Evolutionary conservation across 2,888 invertebrate species (phyloP).

Genomic region (Schizotus pectinicornis): DNA sequence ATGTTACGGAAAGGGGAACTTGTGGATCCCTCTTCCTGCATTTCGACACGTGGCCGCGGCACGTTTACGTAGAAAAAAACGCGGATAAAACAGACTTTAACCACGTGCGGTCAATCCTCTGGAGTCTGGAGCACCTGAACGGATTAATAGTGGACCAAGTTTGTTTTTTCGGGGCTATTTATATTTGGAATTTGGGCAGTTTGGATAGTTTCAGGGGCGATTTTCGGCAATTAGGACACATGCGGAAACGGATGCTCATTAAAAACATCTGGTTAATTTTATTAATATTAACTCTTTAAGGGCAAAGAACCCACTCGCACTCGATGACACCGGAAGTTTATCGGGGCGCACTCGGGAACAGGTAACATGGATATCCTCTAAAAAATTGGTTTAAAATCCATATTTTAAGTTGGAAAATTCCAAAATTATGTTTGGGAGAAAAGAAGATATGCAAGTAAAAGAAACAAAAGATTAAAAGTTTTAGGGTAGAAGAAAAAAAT

Average conservation of each 20-base stretch:
- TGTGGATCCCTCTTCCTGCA: slow-evolving; percentile 41
- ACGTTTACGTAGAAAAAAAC: slow-evolving; percentile 2
- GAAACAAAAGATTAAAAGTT: too few relatives aligned
- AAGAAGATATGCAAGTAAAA: too few relatives aligned
- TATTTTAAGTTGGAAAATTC: too few relatives aligned
- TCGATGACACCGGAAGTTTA: slow-evolving; percentile 24
- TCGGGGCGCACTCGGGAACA: slow-evolving; percentile 8
- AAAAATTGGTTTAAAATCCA: too few relatives aligned
- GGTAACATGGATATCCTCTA: not conserved
- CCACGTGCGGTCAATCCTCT: slow-evolving; percentile 3
- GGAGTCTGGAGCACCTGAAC: too few relatives aligned
- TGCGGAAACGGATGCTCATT: slow-evolving; percentile 40
- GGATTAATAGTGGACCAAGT: not conserved
- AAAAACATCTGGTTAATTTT: slow-evolving; percentile 36
- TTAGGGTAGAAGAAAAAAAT: too few relatives aligned
- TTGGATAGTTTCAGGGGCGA: not conserved
- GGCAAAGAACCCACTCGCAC: slow-evolving; percentile 27
- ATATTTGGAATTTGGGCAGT: slow-evolving; percentile 6
- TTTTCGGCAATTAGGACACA: not conserved
- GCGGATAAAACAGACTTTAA: not conserved
- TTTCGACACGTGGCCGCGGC: slow-evolving; percentile 23
- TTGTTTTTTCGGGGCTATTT: not conserved
- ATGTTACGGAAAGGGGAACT: slow-evolving; percentile 34
- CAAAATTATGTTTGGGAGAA: too few relatives aligned
- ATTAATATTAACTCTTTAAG: slow-evolving; percentile 40